phyloP scores from a whole-genome alignment of 37 sponge, comb jelly and placozoan species.

The Sycon ciliatum region DNA sequence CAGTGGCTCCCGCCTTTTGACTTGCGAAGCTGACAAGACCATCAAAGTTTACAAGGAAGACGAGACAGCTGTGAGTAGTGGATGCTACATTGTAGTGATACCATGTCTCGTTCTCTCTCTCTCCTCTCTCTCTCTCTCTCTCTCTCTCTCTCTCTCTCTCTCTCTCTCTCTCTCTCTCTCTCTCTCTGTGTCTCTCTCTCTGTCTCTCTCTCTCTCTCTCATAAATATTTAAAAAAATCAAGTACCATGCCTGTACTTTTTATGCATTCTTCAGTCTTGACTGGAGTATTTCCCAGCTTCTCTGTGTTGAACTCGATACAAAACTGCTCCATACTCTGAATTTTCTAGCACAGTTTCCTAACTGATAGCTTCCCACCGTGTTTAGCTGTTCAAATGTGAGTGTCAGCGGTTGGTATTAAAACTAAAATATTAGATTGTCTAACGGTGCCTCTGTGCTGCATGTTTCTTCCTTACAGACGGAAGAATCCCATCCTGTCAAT shows the following conservation, averaged over 20 bases:
- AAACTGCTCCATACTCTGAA: too few relatives aligned
- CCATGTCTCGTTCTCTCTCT: not conserved
- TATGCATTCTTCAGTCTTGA: too few relatives aligned
- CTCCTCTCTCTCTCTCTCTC: too few relatives aligned
- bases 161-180: not conserved
- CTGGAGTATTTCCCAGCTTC: too few relatives aligned
- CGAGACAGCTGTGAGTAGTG: constrained; percentile 74
- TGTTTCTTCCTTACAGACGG: constrained; percentile 50
- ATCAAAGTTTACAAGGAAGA: constrained; percentile 97
- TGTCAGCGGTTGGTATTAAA: too few relatives aligned
- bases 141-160: constrained; percentile 9
- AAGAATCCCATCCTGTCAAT: constrained; percentile 72
- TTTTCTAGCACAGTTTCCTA: not conserved
- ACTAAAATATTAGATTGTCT: not conserved
- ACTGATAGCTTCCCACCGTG: not conserved
- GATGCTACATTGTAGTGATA: not conserved
- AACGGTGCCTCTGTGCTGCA: not conserved
- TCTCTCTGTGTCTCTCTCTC: not conserved
- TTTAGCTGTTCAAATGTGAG: too few relatives aligned
- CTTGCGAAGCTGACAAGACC: constrained; percentile 93
- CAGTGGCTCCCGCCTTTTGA: constrained; percentile 84
- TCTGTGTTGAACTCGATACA: too few relatives aligned
- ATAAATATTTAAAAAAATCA: too few relatives aligned
- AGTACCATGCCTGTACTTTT: too few relatives aligned
- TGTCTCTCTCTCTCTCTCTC: not conserved